Base-by-base conservation (phyloP, 2,888 invertebrate genomes). In the Caenorhabditis afra region DNA sequence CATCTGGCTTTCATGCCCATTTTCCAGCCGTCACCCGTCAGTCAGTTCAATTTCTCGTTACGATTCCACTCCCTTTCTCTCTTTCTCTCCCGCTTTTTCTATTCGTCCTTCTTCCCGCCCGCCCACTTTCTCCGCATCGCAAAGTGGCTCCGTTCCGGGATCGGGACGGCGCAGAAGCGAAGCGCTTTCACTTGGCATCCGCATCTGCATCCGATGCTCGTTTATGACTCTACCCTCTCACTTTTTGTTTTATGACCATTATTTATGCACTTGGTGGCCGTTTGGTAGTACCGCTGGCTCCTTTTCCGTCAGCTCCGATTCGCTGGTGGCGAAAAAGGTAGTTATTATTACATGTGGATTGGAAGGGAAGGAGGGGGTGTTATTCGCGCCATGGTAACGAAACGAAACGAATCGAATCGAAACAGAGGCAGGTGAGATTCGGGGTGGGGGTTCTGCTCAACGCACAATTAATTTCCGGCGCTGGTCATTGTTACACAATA, bases 211-310 rank as follows among this genome's bases (percentile, higher is more conserved):
- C 45, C 39, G 44, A 44, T 22, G 58, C 64, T 73, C 58, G 73
- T 65, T 73, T 73, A 73, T 73, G 73, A 73, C 73, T 73, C 64
- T 52, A 5, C 29, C 7, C 29, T 29, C 29, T 29, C 73, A 73
- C 73, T 73, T 73, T 73, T 73, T 64, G 64, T 64, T 73, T 73
- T 73, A 73, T 73, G 73, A 58, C 73, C 73, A 73, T 73, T 73
- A 73, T 64, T 73, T 73, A 64, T 73, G 73, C 55, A 58, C 71
- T 71, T 71, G 70, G 62, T 71, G 64, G 71, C 55, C 52, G 22
- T 37, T 23, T 53, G 57, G 49, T 35, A 45, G 39, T 47, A 66
- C 47, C 57, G 47, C 29, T 29, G 29, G 29, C 29, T 29, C 29
- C 29, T 29, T 29, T 29, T 29, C 29, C 29, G 4, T 29, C 3